Evolutionary conservation across 1,140 invertebrate species (phyloP).

Genomic region (Potamilus streckersoni): DNA sequence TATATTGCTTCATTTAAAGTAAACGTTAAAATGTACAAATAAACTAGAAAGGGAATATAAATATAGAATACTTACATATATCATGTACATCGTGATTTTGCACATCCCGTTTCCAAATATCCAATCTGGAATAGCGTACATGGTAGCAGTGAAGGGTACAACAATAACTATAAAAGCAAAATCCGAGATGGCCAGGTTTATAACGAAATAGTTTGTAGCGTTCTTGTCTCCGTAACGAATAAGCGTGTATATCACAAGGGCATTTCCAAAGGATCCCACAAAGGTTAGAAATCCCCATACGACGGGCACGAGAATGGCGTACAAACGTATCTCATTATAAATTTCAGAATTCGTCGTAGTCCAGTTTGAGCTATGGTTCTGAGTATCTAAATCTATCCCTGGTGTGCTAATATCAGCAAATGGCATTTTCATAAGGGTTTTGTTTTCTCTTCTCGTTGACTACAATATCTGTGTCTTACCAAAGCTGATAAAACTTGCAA

Average conservation of each 20-base stretch:
- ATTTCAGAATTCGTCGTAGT: no score
- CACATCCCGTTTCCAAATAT: constrained; percentile 91
- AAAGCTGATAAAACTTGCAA: no score
- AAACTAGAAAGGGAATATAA: background rate
- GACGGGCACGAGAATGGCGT: constrained; percentile 77
- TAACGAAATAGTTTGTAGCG: constrained; percentile 94
- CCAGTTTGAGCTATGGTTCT: no score
- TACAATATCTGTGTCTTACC: no score
- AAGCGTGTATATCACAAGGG: constrained; percentile 82
- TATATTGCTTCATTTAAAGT: no score
- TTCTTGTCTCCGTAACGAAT: constrained; percentile 83
- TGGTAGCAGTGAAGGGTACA: constrained; percentile 76
- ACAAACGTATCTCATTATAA: background rate
- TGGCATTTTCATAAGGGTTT: no score
- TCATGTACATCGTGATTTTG: constrained; percentile 82
- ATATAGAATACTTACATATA: constrained; percentile 73
- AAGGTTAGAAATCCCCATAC: constrained; percentile 89
- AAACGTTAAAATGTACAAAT: no score
- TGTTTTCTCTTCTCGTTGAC: no score
- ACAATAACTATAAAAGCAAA: constrained; percentile 94
- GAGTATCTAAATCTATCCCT: no score
- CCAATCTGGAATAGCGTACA: constrained; percentile 74
- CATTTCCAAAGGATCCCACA: constrained; percentile 88
- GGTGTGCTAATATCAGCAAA: no score
- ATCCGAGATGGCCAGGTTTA: constrained; percentile 87